Conservation (phyloP, 2,888 invertebrate species). For the Meiosimyza decipiens region DNA sequence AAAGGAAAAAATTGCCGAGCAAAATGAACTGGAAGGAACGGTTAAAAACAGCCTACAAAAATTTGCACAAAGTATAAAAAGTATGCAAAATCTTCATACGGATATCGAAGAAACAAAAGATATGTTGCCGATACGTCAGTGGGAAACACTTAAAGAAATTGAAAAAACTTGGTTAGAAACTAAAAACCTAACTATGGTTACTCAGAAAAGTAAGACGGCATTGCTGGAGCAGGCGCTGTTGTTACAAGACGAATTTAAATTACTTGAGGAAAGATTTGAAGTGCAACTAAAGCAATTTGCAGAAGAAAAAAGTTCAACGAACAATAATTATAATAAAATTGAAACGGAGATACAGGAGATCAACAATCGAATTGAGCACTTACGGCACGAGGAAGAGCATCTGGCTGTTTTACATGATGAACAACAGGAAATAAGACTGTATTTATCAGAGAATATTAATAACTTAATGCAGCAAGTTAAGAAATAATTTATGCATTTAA, state of each 20-base stretch:
- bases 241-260: slow-evolving; percentile 18
- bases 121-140: slow-evolving; percentile 42
- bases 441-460: slow-evolving; percentile 42
- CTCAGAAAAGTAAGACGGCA: slow-evolving; percentile 16
- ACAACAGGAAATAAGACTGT: slow-evolving; percentile 43
- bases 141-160: slow-evolving; percentile 44
- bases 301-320: slow-evolving; percentile 28
- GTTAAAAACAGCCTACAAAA: slow-evolving; percentile 42
- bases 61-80: slow-evolving; percentile 44
- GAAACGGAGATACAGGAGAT: background rate
- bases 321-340: background rate
- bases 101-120: slow-evolving; percentile 46
- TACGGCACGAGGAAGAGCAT: slow-evolving; percentile 38
- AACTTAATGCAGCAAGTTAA: slow-evolving; percentile 20
- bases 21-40: slow-evolving; percentile 31
- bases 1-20: slow-evolving; percentile 45
- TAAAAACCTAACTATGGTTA: slow-evolving; percentile 5
- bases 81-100: slow-evolving; percentile 38
- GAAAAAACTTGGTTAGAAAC: slow-evolving; percentile 30
- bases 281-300: slow-evolving; percentile 32
- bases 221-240: slow-evolving; percentile 35
- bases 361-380: background rate
- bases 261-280: slow-evolving; percentile 32
- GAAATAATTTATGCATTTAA: slow-evolving; percentile 32
- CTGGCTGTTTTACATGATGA: slow-evolving; percentile 32